Evolutionary conservation across 2,113 vertebrate genomes (phyloP), one percentile per base, ranked within the genome.

Genomic region (Stercorarius parasiticus): DNA sequence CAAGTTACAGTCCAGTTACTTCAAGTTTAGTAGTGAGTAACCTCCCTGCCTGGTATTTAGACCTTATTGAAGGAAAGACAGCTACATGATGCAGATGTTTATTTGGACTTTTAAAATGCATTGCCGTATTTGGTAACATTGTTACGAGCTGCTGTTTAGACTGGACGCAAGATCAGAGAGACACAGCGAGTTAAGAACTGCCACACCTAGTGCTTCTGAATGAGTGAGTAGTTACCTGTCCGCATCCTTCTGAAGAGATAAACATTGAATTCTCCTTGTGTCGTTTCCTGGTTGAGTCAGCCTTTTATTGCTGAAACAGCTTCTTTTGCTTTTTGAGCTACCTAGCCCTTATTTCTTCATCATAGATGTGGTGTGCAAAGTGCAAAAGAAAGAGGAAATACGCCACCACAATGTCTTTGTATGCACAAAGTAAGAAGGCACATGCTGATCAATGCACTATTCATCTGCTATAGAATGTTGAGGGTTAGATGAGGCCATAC

Each of bases 221-320:
- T 36, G 62, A 64, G n/a, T 27, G 55, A 40, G 30, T 62, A 26
- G 82, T 36, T 38, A 34, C 32, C 56, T 73, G 66, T 94, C 95
- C 91, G 62, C 43, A 76, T 88, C 66, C 65, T 32, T 64, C 30
- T 59, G 61, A 88, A 71, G 59, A 91, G 66, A 72, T 47, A 65
- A 45, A 43, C 77, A 53, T 25, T 55, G 34, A 11, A 71, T 84
- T 62, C 38, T 84, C 13, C 53, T 13, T 18, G 1, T 79, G 62
- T 76, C 36, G 55, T 94, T 95, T 97, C 74, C 93, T 47, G 30
- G 4, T 47, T 95, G 65, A 97, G 36, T 95, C 94, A 96, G 64
- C 9, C 13, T 9, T 10, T 9, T n/a, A 4, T 7, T 86, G 88
- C 81, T 95, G 77, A 96, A 82, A 93, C 65, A 86, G 69, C 76